Conservation (phyloP, 2,797 vertebrate genomes). For the Silurus lanzhouensis region DNA sequence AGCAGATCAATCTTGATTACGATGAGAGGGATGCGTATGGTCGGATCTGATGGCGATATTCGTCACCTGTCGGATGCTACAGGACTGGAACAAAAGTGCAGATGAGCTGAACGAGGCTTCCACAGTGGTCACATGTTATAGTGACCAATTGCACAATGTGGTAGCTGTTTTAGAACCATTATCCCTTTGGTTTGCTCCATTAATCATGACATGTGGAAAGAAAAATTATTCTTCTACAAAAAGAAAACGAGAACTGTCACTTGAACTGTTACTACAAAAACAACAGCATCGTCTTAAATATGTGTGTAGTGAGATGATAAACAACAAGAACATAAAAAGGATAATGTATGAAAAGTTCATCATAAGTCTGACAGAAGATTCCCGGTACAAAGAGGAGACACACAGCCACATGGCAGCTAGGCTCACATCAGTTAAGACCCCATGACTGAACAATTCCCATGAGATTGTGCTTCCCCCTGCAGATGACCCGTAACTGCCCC, state of each 20-base stretch:
- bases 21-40: constrained; percentile 28
- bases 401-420: not conserved
- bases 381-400: too few relatives aligned
- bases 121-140: not conserved
- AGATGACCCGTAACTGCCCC: not conserved
- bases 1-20: constrained; percentile 57
- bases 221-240: too few relatives aligned
- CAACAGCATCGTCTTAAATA: too few relatives aligned
- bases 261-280: too few relatives aligned
- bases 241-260: too few relatives aligned
- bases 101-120: constrained; percentile 21
- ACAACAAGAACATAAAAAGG: too few relatives aligned
- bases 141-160: not conserved
- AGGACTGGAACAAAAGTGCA: not conserved
- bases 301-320: too few relatives aligned
- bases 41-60: constrained; percentile 35
- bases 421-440: constrained; percentile 33
- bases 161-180: not conserved
- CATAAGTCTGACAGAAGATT: too few relatives aligned
- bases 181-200: not conserved
- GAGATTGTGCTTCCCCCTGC: too few relatives aligned
- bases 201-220: too few relatives aligned
- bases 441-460: not conserved
- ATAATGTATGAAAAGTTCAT: too few relatives aligned
- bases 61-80: constrained; percentile 27